Percentiles rank a stretch among this genome's conserved stretches.
These are phyloP conservation scores for Grammomys surdaster DNA, from an alignment of 2,113 vertebrate species.

Conservation along the genomic window DNA sequence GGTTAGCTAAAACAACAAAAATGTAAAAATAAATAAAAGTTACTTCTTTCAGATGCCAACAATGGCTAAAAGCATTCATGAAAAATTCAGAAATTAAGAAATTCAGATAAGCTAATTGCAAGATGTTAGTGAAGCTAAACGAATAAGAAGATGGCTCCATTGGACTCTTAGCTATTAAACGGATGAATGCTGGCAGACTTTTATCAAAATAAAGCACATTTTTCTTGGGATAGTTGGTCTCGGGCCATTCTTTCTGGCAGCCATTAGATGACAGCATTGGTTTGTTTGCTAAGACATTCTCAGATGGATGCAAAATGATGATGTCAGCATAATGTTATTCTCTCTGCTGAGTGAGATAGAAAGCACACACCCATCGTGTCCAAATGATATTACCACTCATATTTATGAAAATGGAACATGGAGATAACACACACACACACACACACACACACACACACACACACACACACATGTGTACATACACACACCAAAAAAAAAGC, in stretches of 20 bases:
- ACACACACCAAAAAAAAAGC: not conserved
- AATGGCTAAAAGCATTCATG: constrained; percentile 13
- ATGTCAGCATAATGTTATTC: constrained; percentile 39
- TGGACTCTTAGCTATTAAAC: not conserved
- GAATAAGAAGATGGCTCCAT: not conserved
- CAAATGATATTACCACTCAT: not conserved
- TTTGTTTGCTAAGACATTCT: constrained; percentile 22
- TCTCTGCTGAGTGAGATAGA: not conserved
- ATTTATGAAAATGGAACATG: not conserved
- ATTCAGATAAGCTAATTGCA: constrained; percentile 6
- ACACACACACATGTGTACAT: not conserved
- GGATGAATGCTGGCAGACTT: not conserved
- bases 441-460: too few relatives aligned
- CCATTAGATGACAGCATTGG: constrained; percentile 23
- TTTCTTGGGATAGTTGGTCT: constrained; percentile 36
- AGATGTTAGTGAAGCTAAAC: constrained; percentile 15
- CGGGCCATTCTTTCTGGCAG: constrained; percentile 44
- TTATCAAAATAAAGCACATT: constrained; percentile 42
- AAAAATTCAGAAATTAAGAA: not conserved
- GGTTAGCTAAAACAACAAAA: not conserved
- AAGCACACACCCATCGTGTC: not conserved
- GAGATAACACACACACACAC: not conserved
- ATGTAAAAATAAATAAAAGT: not conserved
- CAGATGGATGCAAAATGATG: constrained; percentile 53
- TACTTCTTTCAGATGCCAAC: constrained; percentile 24